Conservation (phyloP, 1,140 invertebrate species). For the Eubasilissa regina region DNA sequence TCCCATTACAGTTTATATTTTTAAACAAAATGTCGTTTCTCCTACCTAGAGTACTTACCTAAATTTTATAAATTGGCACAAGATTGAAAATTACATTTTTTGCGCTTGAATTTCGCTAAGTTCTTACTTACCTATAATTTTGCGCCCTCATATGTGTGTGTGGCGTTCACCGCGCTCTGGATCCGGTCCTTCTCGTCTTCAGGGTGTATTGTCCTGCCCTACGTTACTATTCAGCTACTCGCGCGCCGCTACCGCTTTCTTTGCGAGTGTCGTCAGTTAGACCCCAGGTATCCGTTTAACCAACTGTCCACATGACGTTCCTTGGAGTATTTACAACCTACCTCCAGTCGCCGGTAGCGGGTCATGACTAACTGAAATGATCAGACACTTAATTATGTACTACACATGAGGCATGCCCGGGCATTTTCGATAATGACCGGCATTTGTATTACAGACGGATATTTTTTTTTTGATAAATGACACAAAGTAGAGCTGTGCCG, state of each 20-base stretch:
- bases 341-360: neutral
- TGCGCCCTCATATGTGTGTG: too few relatives aligned
- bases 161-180: neutral
- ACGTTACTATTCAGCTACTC: neutral
- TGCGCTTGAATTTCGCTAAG: too few relatives aligned
- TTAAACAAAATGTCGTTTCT: too few relatives aligned
- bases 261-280: conserved; percentile 28
- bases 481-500: too few relatives aligned
- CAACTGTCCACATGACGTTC: conserved; percentile 19
- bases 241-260: conserved; percentile 4
- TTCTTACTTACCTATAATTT: too few relatives aligned
- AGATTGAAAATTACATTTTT: too few relatives aligned
- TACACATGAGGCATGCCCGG: conserved; percentile 3
- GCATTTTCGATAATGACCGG: conserved; percentile 18
- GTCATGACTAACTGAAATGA: conserved; percentile 22
- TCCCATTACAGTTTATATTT: too few relatives aligned
- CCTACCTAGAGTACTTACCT: too few relatives aligned
- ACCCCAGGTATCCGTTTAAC: conserved; percentile 34
- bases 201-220: conserved; percentile 21
- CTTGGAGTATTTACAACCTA: neutral
- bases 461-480: neutral
- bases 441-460: neutral
- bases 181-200: conserved; percentile 25
- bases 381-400: conserved; percentile 28
- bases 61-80: too few relatives aligned